Base-by-base conservation (phyloP, 2,797 vertebrate species). In the Lacerta viridis region DNA sequence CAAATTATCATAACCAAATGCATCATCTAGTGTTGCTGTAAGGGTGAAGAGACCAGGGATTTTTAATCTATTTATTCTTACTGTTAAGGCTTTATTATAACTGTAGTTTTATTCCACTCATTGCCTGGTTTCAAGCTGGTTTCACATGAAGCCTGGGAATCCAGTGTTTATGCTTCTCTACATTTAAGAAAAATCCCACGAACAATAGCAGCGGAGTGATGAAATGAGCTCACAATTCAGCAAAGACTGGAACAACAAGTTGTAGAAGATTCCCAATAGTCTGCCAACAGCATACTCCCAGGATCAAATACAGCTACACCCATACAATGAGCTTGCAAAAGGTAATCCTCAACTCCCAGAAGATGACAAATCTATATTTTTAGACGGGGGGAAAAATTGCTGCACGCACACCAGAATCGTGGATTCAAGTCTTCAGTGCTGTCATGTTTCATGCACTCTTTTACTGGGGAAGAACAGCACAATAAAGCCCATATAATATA, bases 81-180 rank as follows among this genome's bases (percentile, higher is more conserved):
- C 7, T 61, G 18, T 80, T 46, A 18, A 15, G 20, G 15, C 2
- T 46, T 80, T 85, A 72, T 64, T 80, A 36, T 61, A 93, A 91
- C 83, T 89, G 91, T 83, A 88, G 91, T 94, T 94, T 92, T 94
- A 91, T 91, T 88, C 39, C 93, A 91, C 90, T 89, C 90, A 84
- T 91, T 77, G 72, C 86, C 80, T 88, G 92, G 93, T 91, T 72
- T 93, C 77, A 94, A 90, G 93, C 79, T 90, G 78, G 82, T 87
- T 93, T 95, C 88, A 91, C 79, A 94, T 74, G 59, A 0, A 92
- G 50, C 72, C 83, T 77, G 87, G 91, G 92, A 94, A 95, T 91
- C 55, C 92, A 91, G 85, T 92, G 69, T 92, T 91, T 88, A 92
- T 91, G 88, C 36, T 94, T 83, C 84, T 90, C 87, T 94, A 89